Base-by-base conservation (phyloP, 2,797 vertebrate genomes). In the Huso huso region DNA sequence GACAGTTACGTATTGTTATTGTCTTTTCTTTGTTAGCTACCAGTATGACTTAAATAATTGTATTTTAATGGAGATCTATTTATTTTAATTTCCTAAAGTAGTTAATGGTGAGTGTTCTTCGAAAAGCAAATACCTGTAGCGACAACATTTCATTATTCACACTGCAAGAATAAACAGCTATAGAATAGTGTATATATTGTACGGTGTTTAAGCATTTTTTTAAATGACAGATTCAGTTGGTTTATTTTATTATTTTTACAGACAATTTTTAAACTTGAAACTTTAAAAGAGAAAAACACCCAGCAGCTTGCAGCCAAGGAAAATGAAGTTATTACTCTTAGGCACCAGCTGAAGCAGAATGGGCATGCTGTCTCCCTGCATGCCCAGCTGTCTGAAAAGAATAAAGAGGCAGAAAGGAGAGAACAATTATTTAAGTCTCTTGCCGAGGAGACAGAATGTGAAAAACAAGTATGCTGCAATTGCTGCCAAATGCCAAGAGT, bases 261-360 rank as follows among this genome's bases (percentile, higher is more conserved):
- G 96, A 94, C 91, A 89, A 95, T 99, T 77, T 77, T 91, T 73
- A 85, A 84, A 2, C 89, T 98, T 65, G 93, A 99, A 87, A 95
- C 91, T 0, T 81, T 93, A 75, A 89, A 86, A 63, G 92, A 94
- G 79, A 93, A 90, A 71, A 89, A 87, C 77, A 84, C 77, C 49
- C 82, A 86, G 76, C 85, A 92, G 72, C 78, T 97, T 76, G 78
- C 85, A 74, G 82, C 88, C 69, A 95, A 90, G 74, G 92, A 97
- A 65, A 92, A 90, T 76, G 95, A 98, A 82, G 83, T 97, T 58
- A 82, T 87, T 74, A 78, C 66, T 18, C 69, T 95, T 69, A 90
- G 88, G 83, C 89, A 89, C 51, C 89, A 94, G 73, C 82, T 94
- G 61, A 37, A 37, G 23, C 23, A 37, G 23, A 37, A 37, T 64